Conservation (phyloP, 2,113 vertebrate genomes). For the Leptocoma aspasia region DNA sequence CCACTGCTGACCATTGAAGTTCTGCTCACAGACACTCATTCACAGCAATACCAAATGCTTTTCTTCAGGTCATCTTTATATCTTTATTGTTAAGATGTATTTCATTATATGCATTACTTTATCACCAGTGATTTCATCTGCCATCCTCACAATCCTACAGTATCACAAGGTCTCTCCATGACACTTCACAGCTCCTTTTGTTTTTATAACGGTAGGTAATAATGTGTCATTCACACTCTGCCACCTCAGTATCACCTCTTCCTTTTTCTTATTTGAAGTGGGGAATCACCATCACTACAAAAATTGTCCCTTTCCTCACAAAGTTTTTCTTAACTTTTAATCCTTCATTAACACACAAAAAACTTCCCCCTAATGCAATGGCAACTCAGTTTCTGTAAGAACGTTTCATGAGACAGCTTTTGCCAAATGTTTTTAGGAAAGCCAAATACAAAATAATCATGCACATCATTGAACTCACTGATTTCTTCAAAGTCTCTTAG, state of each 20-base stretch:
- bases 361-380: background rate
- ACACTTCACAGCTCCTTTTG: background rate
- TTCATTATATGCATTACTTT: background rate
- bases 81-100: background rate
- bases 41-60: background rate
- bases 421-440: background rate
- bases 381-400: background rate
- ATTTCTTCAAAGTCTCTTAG: background rate
- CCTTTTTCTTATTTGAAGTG: background rate
- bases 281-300: background rate
- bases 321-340: background rate
- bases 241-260: background rate
- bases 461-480: accelerated
- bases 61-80: background rate
- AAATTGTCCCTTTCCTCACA: background rate
- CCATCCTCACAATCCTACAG: background rate
- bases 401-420: background rate
- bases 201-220: background rate
- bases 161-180: background rate
- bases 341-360: background rate
- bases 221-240: background rate
- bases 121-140: background rate
- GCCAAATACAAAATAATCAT: background rate
- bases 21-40: background rate
- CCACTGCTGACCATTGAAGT: background rate